Percentiles rank a stretch among this genome's conserved stretches.
Conservation (phyloP, 2,113 vertebrate genomes). For the Phaethornis superciliosus region DNA sequence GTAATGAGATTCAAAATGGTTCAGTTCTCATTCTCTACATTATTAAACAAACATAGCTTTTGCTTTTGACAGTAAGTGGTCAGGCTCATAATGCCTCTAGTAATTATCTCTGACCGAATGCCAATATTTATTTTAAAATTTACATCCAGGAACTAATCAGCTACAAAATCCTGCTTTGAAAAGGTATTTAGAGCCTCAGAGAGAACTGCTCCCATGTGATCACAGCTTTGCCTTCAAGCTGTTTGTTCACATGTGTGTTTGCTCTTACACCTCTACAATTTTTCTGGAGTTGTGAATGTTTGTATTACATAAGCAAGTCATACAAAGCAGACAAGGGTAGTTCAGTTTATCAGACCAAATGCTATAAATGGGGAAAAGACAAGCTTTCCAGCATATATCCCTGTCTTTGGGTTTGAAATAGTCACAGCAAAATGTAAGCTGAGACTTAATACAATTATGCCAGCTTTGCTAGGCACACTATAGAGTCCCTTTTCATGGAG, state of each 20-base stretch:
- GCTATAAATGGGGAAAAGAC: background rate
- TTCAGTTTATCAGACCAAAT: background rate
- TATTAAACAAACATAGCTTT: background rate
- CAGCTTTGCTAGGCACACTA: background rate
- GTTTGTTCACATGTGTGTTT: background rate
- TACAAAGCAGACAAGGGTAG: background rate
- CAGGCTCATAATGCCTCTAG: background rate
- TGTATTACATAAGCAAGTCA: background rate
- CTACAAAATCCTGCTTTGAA: slow-evolving; percentile 21
- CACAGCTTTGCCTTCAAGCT: slow-evolving; percentile 4
- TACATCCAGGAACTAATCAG: background rate
- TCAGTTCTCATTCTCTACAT: background rate
- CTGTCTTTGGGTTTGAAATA: background rate
- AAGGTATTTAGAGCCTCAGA: background rate
- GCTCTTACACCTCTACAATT: background rate
- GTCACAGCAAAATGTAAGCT: background rate
- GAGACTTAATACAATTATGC: background rate
- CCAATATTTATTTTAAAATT: slow-evolving; percentile 50
- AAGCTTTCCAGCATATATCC: background rate
- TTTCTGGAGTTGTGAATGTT: background rate
- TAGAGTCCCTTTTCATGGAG: background rate
- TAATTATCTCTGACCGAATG: slow-evolving; percentile 15
- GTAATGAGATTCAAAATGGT: background rate
- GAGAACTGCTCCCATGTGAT: background rate
- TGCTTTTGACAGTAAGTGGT: slow-evolving; percentile 33